phyloP scores from a whole-genome alignment of 2,888 invertebrate genomes.

The Hirtodrosophila cameraria region DNA sequence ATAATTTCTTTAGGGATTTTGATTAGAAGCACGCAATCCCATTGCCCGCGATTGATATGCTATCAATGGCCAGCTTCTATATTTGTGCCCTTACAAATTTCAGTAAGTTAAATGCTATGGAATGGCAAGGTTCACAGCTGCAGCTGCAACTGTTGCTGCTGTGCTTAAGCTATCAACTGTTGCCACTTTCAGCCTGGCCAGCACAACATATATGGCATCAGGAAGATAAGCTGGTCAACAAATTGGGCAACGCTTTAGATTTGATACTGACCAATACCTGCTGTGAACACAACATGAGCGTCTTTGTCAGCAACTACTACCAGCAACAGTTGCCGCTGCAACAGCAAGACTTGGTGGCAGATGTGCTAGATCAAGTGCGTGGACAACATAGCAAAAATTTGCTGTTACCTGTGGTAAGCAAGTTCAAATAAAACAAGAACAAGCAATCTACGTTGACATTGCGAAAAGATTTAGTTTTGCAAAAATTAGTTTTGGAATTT shows the following conservation, averaged over 20 bases:
- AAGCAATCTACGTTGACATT: too few species aligned
- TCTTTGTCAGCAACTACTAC: conserved; percentile 34
- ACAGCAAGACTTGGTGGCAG: conserved; percentile 14
- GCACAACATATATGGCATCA: not conserved
- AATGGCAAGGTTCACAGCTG: not conserved
- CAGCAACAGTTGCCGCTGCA: not conserved
- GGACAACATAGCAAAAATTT: not conserved
- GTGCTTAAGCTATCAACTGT: too few species aligned
- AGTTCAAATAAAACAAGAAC: too few species aligned
- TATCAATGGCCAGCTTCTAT: not conserved
- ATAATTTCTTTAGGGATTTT: conserved; percentile 15
- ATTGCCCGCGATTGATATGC: not conserved
- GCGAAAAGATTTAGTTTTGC: too few species aligned
- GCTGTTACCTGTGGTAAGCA: conserved; percentile 34
- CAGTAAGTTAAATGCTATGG: conserved; percentile 10
- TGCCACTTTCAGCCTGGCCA: not conserved
- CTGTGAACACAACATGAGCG: conserved; percentile 25
- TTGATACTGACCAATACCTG: conserved; percentile 19
- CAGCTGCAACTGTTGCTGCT: not conserved
- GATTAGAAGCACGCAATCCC: too few species aligned
- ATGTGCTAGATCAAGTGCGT: conserved; percentile 10
- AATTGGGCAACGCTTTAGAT: conserved; percentile 10
- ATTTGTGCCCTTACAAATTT: not conserved
- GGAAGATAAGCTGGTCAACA: not conserved
- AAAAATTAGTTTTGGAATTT: too few species aligned